These are phyloP conservation scores for Phalacrocorax carbo DNA, from an alignment of 2,113 vertebrate genomes.

Conservation along the genomic window DNA sequence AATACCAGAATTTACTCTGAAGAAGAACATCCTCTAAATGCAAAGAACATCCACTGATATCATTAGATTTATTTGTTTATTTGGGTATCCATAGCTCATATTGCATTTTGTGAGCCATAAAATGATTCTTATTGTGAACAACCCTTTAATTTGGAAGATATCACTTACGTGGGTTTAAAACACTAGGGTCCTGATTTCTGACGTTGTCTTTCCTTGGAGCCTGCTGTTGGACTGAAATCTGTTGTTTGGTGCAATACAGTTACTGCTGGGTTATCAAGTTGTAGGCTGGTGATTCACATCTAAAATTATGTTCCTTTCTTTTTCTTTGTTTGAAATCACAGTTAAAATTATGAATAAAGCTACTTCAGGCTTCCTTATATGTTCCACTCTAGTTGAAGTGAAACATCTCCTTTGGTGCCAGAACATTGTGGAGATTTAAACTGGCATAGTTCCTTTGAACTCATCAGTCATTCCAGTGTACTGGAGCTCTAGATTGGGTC, in stretches of 20 bases:
- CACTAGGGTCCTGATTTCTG: conserved; percentile 9
- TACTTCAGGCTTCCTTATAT: conserved; percentile 20
- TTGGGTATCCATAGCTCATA: background rate
- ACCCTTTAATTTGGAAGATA: conserved; percentile 3
- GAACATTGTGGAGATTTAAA: background rate
- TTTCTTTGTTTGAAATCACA: conserved; percentile 31
- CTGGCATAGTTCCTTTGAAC: background rate
- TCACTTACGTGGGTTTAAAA: background rate
- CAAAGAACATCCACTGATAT: background rate
- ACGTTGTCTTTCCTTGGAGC: background rate
- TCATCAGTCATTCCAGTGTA: conserved; percentile 4
- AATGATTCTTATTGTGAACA: background rate
- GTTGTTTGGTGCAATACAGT: conserved; percentile 1
- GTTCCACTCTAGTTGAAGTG: conserved; percentile 21
- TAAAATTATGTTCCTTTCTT: conserved; percentile 17
- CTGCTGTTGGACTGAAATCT: conserved; percentile 31
- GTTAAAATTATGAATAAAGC: conserved; percentile 25
- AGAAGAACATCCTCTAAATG: background rate
- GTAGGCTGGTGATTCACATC: background rate
- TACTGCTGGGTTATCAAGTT: conserved; percentile 32
- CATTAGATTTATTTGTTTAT: background rate
- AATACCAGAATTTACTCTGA: background rate
- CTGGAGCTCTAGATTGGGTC: background rate
- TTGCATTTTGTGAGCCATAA: background rate
- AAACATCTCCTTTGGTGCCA: conserved; percentile 29